These are phyloP conservation scores for Drosophila sechellia DNA, from an alignment of 1,140 invertebrate genomes.

Conservation along the genomic window DNA sequence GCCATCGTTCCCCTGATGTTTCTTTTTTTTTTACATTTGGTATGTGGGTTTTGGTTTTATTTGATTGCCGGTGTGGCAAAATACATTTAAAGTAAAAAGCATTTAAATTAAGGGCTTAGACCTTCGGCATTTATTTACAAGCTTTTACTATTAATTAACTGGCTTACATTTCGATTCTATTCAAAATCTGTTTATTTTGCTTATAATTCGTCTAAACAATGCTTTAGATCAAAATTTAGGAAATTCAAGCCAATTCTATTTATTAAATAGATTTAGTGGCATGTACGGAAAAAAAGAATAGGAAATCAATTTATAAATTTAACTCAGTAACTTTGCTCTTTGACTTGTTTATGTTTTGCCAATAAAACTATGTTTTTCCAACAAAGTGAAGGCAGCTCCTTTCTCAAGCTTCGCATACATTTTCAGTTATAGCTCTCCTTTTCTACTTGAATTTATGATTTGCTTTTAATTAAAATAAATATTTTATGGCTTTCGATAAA, in stretches of 20 bases:
- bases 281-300: too few species aligned
- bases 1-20: constrained; percentile 1
- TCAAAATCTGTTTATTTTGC: neutral
- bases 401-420: constrained; percentile 21
- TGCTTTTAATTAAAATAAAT: constrained; percentile 68
- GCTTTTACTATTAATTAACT: constrained; percentile 28
- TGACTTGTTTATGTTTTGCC: neutral
- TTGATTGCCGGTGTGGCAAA: constrained; percentile 15
- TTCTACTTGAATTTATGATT: constrained; percentile 52
- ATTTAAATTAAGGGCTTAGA: constrained; percentile 31
- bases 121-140: constrained; percentile 7
- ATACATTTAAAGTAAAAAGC: constrained; percentile 21
- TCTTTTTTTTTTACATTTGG: constrained; percentile 10
- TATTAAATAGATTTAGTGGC: neutral
- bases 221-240: neutral
- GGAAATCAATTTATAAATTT: neutral
- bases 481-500: constrained; percentile 58
- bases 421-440: neutral
- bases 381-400: constrained; percentile 9
- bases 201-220: constrained; percentile 12
- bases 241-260: neutral
- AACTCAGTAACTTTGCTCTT: neutral
- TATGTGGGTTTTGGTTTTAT: constrained; percentile 19
- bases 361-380: constrained; percentile 3
- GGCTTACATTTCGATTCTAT: constrained; percentile 7